Evolutionary conservation across 2,888 invertebrate species (phyloP).

Genomic region (Eristalis pertinax): DNA sequence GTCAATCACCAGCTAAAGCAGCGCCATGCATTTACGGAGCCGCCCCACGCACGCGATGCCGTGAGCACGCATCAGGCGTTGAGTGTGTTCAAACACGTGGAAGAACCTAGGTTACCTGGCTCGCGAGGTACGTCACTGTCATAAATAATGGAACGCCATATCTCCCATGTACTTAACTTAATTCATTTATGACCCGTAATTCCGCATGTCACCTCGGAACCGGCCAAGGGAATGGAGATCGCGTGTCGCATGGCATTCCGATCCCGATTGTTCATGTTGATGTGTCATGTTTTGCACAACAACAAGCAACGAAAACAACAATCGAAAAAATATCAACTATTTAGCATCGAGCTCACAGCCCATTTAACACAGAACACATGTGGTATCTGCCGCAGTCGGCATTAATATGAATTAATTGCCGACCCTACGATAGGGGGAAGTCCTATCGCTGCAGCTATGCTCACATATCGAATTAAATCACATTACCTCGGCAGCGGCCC

Average conservation of each 20-base stretch:
- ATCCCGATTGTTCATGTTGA: background rate
- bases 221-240: background rate
- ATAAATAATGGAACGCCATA: background rate
- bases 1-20: background rate
- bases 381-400: background rate
- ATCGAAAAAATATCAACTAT: conserved; percentile 18
- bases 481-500: background rate
- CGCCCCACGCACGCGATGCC: background rate
- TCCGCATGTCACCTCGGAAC: background rate
- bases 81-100: background rate
- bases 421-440: background rate
- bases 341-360: conserved; percentile 2
- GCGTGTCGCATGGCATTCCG: background rate
- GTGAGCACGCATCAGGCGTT: background rate
- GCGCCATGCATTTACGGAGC: background rate
- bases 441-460: background rate
- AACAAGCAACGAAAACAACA: background rate
- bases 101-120: background rate
- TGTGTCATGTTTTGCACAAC: background rate
- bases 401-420: conserved; percentile 11
- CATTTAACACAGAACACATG: conserved; percentile 6
- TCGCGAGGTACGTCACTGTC: background rate
- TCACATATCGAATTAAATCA: conserved; percentile 14
- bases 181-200: conserved; percentile 3
- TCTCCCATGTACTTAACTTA: background rate